A percentile compares a stretch with the other conserved stretches of the same genome.
Evolutionary conservation across 1,140 invertebrate species (phyloP).

Genomic region (Frieseomelitta varia): DNA sequence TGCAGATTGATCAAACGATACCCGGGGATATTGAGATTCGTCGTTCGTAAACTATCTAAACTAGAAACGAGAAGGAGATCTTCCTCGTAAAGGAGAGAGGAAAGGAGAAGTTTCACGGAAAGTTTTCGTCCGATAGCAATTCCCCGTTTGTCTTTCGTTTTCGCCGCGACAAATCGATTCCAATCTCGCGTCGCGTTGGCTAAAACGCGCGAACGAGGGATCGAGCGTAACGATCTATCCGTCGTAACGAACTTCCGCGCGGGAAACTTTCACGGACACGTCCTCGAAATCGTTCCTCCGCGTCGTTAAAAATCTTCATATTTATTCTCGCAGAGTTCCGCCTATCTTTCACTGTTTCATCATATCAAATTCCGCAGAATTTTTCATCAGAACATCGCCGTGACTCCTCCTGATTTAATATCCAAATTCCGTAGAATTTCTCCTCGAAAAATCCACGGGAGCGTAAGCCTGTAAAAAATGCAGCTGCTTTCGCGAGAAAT

Average conservation of each 20-base stretch:
- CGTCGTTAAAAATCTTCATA: neutral
- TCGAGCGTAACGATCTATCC: neutral
- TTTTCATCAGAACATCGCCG: neutral
- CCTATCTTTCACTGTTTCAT: neutral
- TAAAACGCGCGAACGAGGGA: conserved; percentile 13
- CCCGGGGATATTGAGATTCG: neutral
- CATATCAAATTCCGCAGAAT: neutral
- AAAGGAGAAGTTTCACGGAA: neutral
- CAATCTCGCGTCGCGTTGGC: neutral
- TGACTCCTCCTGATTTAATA: neutral
- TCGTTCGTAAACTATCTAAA: conserved; percentile 6
- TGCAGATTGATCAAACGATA: neutral
- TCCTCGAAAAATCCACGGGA: neutral
- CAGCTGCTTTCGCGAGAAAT: neutral
- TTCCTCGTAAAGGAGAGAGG: neutral
- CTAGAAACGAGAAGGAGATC: neutral
- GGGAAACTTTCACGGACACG: neutral
- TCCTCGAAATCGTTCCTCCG: neutral
- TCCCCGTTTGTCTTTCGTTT: neutral
- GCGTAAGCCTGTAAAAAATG: neutral
- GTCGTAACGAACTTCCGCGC: neutral
- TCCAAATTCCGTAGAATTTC: neutral
- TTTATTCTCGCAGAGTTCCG: neutral
- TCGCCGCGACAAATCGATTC: conserved; percentile 21
- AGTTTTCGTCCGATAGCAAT: conserved; percentile 1